Base-by-base conservation (phyloP, 2,888 invertebrate genomes). In the Scrobipalpa atriplicella region DNA sequence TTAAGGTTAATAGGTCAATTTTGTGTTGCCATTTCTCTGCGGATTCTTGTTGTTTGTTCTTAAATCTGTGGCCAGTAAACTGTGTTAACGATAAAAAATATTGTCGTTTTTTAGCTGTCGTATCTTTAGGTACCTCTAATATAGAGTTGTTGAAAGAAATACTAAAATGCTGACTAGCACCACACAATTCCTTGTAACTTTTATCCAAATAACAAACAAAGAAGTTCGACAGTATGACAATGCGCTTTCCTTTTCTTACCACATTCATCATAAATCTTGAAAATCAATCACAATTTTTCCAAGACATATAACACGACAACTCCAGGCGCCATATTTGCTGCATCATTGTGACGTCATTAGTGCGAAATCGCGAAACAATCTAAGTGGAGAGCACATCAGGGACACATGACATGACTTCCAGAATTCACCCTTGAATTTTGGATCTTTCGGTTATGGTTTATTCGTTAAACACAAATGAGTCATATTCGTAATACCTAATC, bases 1-100 rank as follows among this genome's bases (percentile, higher is more conserved):
- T 78, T 70, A 76, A 71, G 71, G 70, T 77, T 73, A 72, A 75
- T 75, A 73, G 70, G 73, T 74, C 75, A 72, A 78, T 75, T 72
- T 62, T 69, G 71, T 72, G 67, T 62, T 66, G 66, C 52, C 9
- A 58, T 77, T 76, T 73, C 64, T 39, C 67, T 52, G 51, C 5
- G 56, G 21, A 11, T 18, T 56, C 13, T 56, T 56, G 29, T 0
- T 56, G 5, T 13, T 29, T 9, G 56, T 8, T 56, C 29, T 56
- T 19, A 19, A 52, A 52, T 52, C 18, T 18, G 52, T 1, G 19
- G 9, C 8, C 5, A 29, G 29, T 3, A 29, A 5, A 29, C 29
- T 29, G 29, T 29, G 29, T 29, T 29, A 29, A 29, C 29, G n/a
- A 29, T 29, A 29, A 29, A 29, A n/a, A 1, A 6, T 18, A 1